phyloP scores from a whole-genome alignment of 2,888 invertebrate species.

The Metalampra italica region DNA sequence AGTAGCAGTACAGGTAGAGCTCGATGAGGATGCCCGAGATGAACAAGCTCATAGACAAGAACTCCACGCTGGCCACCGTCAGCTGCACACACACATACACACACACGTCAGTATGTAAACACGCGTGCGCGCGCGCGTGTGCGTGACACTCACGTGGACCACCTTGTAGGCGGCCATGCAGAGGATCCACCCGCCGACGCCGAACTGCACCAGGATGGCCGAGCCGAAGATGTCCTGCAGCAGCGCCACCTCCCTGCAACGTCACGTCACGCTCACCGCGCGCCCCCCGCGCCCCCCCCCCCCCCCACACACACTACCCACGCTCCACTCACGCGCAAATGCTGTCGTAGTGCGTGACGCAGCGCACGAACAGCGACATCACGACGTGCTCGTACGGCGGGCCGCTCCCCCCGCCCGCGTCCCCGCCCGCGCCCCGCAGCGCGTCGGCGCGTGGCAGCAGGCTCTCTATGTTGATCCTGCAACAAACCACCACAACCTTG shows the following conservation, averaged over 20 bases:
- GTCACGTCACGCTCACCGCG: background rate
- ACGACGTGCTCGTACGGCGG: constrained; percentile 27
- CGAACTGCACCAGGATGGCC: constrained; percentile 60
- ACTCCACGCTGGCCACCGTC: constrained; percentile 47
- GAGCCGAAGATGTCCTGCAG: constrained; percentile 54
- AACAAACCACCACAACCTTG: too few relatives aligned
- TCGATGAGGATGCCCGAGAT: constrained; percentile 75
- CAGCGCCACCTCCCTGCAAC: constrained; percentile 35
- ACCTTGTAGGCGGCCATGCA: constrained; percentile 69
- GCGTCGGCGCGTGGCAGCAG: background rate
- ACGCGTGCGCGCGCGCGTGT: background rate
- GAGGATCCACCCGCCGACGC: constrained; percentile 64
- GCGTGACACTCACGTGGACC: constrained; percentile 47
- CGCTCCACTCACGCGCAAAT: constrained; percentile 38
- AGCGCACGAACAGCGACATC: constrained; percentile 35
- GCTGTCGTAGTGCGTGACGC: constrained; percentile 44
- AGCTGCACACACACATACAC: constrained; percentile 1
- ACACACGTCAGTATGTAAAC: background rate
- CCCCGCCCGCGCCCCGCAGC: constrained; percentile 20
- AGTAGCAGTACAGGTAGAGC: constrained; percentile 77
- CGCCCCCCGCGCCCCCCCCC: background rate
- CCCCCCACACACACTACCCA: constrained; percentile 12
- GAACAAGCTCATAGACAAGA: constrained; percentile 73
- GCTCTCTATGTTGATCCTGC: background rate
- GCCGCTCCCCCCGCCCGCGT: constrained; percentile 14